These are phyloP conservation scores for Enteromius radiatus DNA, from an alignment of 2,797 vertebrate species.

Conservation along the genomic window DNA sequence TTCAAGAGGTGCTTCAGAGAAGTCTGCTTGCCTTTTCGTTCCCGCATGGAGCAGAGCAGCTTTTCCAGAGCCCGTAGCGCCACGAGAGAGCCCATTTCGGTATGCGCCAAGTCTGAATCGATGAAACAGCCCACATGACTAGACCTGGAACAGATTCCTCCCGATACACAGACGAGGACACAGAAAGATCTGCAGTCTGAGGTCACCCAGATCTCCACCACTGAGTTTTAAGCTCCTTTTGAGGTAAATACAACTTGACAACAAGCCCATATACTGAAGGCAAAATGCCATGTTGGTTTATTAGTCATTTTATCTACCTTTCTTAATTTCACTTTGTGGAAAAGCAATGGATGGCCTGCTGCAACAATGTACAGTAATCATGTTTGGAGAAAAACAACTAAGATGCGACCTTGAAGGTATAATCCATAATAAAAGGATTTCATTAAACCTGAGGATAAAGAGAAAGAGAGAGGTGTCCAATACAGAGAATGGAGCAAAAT, in stretches of 20 bases:
- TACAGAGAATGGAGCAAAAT: not conserved
- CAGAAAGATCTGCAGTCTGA: constrained; percentile 80
- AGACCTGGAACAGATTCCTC: constrained; percentile 69
- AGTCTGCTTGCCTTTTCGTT: constrained; percentile 87
- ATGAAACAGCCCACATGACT: constrained; percentile 84
- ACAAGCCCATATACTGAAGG: constrained; percentile 5
- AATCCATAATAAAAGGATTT: constrained; percentile 10
- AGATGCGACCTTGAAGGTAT: not conserved
- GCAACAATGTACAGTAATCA: not conserved
- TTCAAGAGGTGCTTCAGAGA: constrained; percentile 96
- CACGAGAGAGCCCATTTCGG: constrained; percentile 80
- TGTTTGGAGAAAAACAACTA: not conserved
- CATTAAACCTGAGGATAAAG: not conserved
- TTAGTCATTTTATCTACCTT: not conserved
- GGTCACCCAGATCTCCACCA: constrained; percentile 82
- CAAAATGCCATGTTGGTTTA: not conserved
- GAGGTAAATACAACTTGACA: constrained; percentile 2
- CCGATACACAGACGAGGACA: constrained; percentile 53
- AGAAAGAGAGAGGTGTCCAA: not conserved
- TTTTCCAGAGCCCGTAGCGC: constrained; percentile 82
- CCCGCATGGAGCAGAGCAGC: constrained; percentile 80
- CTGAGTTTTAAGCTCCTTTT: constrained; percentile 76
- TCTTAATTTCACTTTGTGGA: not conserved
- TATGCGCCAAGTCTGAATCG: constrained; percentile 77
- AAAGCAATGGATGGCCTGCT: not conserved